A percentile compares a stretch with the other conserved stretches of the same genome.
These are phyloP conservation scores for Rambutsinella grinnellia DNA, from an alignment of 2,888 invertebrate species.

Conservation along the genomic window DNA sequence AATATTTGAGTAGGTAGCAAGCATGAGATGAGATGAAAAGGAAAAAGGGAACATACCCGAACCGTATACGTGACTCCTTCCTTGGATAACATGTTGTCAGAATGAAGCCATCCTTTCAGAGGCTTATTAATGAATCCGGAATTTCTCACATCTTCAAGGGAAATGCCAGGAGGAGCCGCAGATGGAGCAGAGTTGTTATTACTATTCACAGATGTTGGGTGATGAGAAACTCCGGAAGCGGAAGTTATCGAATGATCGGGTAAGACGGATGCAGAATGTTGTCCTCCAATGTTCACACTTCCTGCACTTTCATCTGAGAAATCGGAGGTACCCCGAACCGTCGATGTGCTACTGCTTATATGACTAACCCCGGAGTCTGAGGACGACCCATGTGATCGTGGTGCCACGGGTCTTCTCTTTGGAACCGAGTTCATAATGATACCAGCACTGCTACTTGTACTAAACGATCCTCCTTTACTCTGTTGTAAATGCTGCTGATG, in stretches of 20 bases:
- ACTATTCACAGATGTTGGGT: slow-evolving; percentile 20
- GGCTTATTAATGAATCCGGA: slow-evolving; percentile 80
- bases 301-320: slow-evolving; percentile 49
- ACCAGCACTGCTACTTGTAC: slow-evolving; percentile 11
- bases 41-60: slow-evolving; percentile 77
- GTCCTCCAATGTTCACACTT: slow-evolving; percentile 49
- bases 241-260: slow-evolving; percentile 47
- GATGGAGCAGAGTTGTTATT: slow-evolving; percentile 14
- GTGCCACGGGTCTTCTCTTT: slow-evolving; percentile 35
- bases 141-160: slow-evolving; percentile 68
- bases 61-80: slow-evolving; percentile 94
- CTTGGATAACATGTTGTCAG: slow-evolving; percentile 85
- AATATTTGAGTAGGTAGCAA: too few species aligned
- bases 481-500: slow-evolving; percentile 15
- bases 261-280: slow-evolving; percentile 34
- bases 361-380: slow-evolving; percentile 55
- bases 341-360: slow-evolving; percentile 43
- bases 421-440: slow-evolving; percentile 49
- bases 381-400: slow-evolving; percentile 49
- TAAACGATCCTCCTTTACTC: slow-evolving; percentile 12
- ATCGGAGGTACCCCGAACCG: slow-evolving; percentile 31
- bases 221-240: slow-evolving; percentile 41
- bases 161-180: slow-evolving; percentile 40
- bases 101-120: slow-evolving; percentile 87
- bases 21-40: not conserved